These are phyloP conservation scores for Alentia gelatinosa DNA, from an alignment of 2,888 invertebrate species.

Conservation along the genomic window DNA sequence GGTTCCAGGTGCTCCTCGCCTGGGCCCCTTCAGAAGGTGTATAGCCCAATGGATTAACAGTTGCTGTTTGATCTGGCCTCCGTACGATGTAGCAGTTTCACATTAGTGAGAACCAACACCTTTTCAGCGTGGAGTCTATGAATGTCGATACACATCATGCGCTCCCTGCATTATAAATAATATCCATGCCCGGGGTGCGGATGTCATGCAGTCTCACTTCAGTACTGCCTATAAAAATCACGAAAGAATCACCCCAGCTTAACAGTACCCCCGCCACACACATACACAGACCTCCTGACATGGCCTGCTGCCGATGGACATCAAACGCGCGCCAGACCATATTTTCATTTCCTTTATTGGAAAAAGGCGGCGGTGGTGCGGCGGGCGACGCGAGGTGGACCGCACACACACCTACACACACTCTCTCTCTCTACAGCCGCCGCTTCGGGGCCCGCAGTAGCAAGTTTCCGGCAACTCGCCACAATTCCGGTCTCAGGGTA, in stretches of 20 bases:
- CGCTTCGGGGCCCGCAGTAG: not conserved
- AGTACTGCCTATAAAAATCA: not conserved
- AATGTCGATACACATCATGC: not conserved
- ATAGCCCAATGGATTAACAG: constrained; percentile 1
- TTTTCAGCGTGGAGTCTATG: not conserved
- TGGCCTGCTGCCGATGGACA: not conserved
- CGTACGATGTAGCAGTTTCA: not conserved
- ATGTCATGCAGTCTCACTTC: no score
- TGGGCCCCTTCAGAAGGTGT: not conserved
- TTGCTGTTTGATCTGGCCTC: not conserved
- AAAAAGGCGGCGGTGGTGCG: not conserved
- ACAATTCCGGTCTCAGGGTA: not conserved
- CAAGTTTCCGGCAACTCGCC: not conserved
- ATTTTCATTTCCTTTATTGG: constrained; percentile 17
- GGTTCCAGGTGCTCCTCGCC: no score
- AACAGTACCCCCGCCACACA: not conserved
- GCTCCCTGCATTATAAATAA: no score
- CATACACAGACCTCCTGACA: not conserved
- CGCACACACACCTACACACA: not conserved
- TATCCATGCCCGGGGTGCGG: no score
- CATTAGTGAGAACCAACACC: no score
- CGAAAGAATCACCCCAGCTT: not conserved
- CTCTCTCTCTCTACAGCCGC: no score
- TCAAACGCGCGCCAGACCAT: not conserved
- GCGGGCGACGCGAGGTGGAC: no score